Evolutionary conservation across 2,797 vertebrate genomes (phyloP).

Genomic region (Rhinatrema bivittatum): DNA sequence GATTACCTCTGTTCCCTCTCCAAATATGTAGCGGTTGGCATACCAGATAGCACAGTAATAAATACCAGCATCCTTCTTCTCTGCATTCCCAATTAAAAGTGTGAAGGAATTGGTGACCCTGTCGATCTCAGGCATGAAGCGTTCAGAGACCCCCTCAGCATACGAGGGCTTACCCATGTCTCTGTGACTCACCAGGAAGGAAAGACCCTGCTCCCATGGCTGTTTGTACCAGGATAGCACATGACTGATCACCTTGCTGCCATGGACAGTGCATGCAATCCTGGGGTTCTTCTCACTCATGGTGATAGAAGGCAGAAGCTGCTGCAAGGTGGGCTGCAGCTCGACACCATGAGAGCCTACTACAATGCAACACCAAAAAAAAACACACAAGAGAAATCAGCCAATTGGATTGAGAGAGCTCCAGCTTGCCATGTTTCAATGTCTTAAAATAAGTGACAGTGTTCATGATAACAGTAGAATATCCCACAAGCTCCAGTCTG

Average conservation of each 20-base stretch:
- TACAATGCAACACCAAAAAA: no score
- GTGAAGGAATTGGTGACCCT: not conserved
- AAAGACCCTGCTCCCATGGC: not conserved
- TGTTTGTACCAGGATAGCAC: constrained; percentile 17
- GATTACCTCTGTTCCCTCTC: constrained; percentile 6
- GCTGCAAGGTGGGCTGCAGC: not conserved
- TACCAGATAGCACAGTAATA: constrained; percentile 14
- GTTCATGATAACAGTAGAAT: no score
- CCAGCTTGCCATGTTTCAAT: no score
- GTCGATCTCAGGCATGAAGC: constrained; percentile 9
- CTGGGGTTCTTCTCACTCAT: constrained; percentile 4
- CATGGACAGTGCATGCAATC: not conserved
- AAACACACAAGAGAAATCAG: no score
- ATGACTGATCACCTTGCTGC: not conserved
- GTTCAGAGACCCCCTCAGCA: not conserved
- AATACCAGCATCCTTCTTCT: constrained; percentile 1
- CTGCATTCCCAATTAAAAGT: constrained; percentile 5
- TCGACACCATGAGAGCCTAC: not conserved
- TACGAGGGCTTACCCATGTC: not conserved
- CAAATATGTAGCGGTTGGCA: constrained; percentile 10
- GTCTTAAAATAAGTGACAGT: no score
- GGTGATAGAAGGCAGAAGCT: constrained; percentile 1
- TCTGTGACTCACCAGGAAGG: constrained; percentile 13
- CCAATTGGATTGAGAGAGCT: no score
- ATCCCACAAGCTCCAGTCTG: no score